Evolutionary conservation across 2,113 vertebrate genomes (phyloP).

Genomic region (Macquaria australasica): DNA sequence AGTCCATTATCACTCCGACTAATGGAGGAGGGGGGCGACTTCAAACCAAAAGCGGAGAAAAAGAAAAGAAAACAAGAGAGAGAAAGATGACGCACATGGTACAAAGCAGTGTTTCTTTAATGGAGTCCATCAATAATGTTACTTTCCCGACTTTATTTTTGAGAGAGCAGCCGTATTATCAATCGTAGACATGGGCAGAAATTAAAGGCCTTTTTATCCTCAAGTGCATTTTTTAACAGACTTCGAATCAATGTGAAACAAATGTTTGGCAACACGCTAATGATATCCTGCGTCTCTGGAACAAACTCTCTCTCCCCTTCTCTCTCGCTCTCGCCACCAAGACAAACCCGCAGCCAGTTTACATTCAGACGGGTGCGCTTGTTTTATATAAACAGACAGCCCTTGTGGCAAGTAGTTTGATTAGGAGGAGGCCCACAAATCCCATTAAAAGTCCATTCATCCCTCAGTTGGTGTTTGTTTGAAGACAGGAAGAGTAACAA

Average conservation of each 20-base stretch:
- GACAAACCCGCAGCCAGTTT: slow-evolving; percentile 78
- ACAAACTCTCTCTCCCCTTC: slow-evolving; percentile 54
- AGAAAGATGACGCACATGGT: slow-evolving; percentile 69
- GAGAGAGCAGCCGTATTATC: slow-evolving; percentile 65
- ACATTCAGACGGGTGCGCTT: slow-evolving; percentile 80
- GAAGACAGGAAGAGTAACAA: slow-evolving; percentile 75
- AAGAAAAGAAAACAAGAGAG: slow-evolving; percentile 71
- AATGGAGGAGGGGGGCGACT: slow-evolving; percentile 66
- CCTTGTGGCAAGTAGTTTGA: slow-evolving; percentile 82
- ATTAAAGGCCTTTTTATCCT: slow-evolving; percentile 41
- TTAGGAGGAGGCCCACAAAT: slow-evolving; percentile 85
- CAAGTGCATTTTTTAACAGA: slow-evolving; percentile 62
- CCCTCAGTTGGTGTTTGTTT: slow-evolving; percentile 79
- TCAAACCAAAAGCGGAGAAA: slow-evolving; percentile 60
- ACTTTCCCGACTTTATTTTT: slow-evolving; percentile 65
- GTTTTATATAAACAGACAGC: slow-evolving; percentile 82
- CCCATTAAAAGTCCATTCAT: slow-evolving; percentile 86
- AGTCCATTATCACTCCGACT: slow-evolving; percentile 76
- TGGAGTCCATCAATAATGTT: slow-evolving; percentile 77
- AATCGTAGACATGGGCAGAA: slow-evolving; percentile 67
- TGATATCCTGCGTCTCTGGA: slow-evolving; percentile 64
- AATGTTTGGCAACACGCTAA: slow-evolving; percentile 81
- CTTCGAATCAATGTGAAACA: slow-evolving; percentile 78
- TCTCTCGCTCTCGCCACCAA: slow-evolving; percentile 63
- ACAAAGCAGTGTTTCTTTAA: slow-evolving; percentile 75